Conservation (phyloP, 2,113 vertebrate species). For the Grantiella picta region DNA sequence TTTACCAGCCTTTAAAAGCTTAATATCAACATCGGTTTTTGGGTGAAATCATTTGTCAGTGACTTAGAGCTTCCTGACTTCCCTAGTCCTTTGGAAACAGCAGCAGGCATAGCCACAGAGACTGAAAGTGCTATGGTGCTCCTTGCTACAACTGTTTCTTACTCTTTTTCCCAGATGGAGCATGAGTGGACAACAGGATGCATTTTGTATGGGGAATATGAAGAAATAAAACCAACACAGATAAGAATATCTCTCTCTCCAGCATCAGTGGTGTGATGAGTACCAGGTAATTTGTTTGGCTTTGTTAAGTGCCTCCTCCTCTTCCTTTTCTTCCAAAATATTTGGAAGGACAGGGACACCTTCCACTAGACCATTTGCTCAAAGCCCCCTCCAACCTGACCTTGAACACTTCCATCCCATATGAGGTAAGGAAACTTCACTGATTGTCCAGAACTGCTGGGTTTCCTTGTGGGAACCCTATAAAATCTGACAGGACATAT, state of each 20-base stretch:
- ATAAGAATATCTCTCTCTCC: background rate
- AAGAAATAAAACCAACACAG: background rate
- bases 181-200: background rate
- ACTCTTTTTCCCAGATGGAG: background rate
- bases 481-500: background rate
- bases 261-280: background rate
- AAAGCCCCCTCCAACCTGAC: background rate
- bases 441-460: background rate
- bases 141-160: background rate
- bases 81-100: background rate
- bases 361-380: background rate
- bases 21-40: slow-evolving; percentile 40
- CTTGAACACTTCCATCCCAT: background rate
- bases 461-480: background rate
- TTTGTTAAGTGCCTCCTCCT: background rate
- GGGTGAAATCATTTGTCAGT: slow-evolving; percentile 59
- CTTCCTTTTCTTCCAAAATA: background rate
- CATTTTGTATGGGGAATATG: background rate
- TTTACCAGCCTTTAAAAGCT: slow-evolving; percentile 73
- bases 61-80: slow-evolving; percentile 26
- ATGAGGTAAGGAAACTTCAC: background rate
- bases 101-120: background rate
- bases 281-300: background rate
- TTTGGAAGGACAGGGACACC: background rate
- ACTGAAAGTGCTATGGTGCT: background rate